phyloP scores from a whole-genome alignment of 2,113 vertebrate genomes.

The Arenaria interpres region DNA sequence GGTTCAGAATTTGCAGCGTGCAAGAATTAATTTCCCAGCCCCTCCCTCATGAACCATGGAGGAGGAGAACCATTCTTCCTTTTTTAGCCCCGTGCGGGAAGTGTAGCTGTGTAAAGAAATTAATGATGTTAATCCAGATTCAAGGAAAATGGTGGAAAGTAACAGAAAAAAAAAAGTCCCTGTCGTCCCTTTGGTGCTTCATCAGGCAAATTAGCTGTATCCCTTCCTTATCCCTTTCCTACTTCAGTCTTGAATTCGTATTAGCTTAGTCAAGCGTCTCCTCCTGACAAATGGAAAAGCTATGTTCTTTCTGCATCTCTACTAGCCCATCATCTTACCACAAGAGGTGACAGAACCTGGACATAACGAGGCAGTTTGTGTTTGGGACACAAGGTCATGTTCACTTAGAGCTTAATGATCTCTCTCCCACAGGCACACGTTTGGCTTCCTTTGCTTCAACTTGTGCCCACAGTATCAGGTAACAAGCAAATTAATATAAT shows the following conservation, averaged over 20 bases:
- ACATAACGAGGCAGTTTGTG: not conserved
- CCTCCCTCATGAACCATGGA: not conserved
- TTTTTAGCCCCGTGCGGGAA: not conserved
- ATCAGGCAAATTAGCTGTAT: not conserved
- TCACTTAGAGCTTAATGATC: not conserved
- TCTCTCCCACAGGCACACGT: not conserved
- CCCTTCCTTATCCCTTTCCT: not conserved
- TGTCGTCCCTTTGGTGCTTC: conserved; percentile 7
- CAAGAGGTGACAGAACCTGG: not conserved
- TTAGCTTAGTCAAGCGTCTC: not conserved
- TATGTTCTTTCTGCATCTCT: not conserved
- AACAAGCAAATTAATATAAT: not conserved
- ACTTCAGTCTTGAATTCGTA: not conserved
- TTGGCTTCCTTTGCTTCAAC: not conserved
- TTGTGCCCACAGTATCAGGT: fast-evolving
- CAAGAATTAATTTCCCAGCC: conserved; percentile 34
- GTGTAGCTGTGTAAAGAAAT: conserved; percentile 8
- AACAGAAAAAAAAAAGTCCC: not conserved
- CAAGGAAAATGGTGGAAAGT: not conserved
- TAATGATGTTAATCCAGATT: conserved; percentile 34
- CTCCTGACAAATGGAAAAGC: not conserved
- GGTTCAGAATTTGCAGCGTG: not conserved
- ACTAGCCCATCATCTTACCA: not conserved
- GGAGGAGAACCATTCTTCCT: not conserved
- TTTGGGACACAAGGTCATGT: not conserved